phyloP scores from a whole-genome alignment of 2,797 vertebrate species.

The Periparus ater region DNA sequence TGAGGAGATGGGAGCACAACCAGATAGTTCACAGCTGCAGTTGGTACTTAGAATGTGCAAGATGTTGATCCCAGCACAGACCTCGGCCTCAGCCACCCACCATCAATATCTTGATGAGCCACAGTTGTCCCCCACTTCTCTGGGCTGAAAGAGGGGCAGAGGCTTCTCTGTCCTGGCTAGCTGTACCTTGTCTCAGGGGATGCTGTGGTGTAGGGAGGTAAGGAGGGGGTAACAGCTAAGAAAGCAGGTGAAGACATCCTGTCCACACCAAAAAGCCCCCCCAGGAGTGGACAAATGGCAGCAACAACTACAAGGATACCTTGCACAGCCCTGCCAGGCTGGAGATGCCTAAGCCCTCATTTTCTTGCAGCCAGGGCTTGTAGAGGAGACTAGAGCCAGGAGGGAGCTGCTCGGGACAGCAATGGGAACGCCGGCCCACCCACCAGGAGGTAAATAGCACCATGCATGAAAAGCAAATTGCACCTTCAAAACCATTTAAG shows the following conservation, averaged over 20 bases:
- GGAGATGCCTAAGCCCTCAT: background rate
- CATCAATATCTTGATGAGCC: background rate
- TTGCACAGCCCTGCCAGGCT: background rate
- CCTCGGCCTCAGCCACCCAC: background rate
- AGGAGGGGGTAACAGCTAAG: background rate
- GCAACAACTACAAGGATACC: background rate
- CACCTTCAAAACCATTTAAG: constrained; percentile 27
- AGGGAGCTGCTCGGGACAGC: background rate
- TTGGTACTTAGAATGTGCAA: background rate
- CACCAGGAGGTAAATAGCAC: background rate
- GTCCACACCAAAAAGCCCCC: background rate
- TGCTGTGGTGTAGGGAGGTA: background rate
- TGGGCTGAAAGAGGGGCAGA: background rate
- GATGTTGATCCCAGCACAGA: background rate
- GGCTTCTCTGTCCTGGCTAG: fast-evolving
- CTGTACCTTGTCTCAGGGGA: background rate
- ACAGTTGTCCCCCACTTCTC: background rate
- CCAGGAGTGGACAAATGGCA: background rate
- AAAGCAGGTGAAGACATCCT: background rate
- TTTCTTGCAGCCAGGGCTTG: background rate
- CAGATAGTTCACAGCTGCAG: background rate
- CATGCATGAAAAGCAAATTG: constrained; percentile 41
- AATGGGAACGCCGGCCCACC: background rate
- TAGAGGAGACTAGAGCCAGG: background rate
- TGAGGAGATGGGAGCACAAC: background rate